Evolutionary conservation across 2,888 invertebrate genomes (phyloP).

Genomic region (Trichopoda pennipes): DNA sequence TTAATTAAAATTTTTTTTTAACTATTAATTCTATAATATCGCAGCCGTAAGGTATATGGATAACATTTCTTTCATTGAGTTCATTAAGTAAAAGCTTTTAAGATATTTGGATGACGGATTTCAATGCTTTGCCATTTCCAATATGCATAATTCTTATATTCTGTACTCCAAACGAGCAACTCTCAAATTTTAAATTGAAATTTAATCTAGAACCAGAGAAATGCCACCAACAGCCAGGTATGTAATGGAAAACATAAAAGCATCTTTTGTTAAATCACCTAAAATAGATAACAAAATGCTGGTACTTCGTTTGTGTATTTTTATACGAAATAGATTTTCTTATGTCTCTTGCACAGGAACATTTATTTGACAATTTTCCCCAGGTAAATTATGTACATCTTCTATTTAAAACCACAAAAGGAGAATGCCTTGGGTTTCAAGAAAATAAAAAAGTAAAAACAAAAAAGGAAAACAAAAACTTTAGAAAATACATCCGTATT

Average conservation of each 20-base stretch:
- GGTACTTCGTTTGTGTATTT: neutral
- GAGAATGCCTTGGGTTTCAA: slow-evolving; percentile 25
- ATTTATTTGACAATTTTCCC: slow-evolving; percentile 15
- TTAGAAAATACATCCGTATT: slow-evolving; percentile 3
- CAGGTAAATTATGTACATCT: slow-evolving; percentile 26
- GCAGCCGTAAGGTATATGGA: too few species aligned
- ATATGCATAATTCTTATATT: neutral
- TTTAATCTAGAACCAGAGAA: neutral
- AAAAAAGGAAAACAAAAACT: too few species aligned
- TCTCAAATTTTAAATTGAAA: neutral
- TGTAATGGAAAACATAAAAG: neutral
- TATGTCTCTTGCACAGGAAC: neutral
- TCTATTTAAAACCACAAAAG: slow-evolving; percentile 33
- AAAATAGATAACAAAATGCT: neutral
- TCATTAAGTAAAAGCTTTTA: too few species aligned
- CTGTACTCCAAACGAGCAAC: neutral
- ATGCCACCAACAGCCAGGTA: neutral
- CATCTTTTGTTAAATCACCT: neutral
- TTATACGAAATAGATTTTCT: neutral
- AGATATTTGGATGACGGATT: neutral
- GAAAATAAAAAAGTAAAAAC: too few species aligned
- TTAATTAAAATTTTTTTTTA: too few species aligned
- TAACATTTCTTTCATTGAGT: too few species aligned
- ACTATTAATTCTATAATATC: too few species aligned
- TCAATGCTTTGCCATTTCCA: neutral